These are phyloP conservation scores for Rhabdomys dilectus DNA, from an alignment of 2,113 vertebrate species.

Conservation along the genomic window DNA sequence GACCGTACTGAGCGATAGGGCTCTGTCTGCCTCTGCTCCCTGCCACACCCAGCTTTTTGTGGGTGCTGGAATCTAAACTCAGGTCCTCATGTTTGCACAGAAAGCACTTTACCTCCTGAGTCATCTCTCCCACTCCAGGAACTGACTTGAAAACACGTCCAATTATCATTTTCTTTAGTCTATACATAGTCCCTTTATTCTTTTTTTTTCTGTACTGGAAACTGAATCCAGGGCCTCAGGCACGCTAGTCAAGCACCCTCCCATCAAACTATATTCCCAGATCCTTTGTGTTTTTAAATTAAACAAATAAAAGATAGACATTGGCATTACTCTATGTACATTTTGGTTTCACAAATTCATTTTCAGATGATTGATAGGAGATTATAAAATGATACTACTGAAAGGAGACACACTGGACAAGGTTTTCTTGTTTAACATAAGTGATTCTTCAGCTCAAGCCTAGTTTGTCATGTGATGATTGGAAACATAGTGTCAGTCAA, in stretches of 20 bases:
- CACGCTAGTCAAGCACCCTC: neutral
- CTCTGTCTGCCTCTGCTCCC: neutral
- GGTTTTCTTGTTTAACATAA: conserved; percentile 51
- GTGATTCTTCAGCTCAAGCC: conserved; percentile 51
- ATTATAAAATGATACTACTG: neutral
- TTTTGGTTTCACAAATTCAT: conserved; percentile 46
- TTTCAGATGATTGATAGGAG: neutral
- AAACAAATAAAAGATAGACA: conserved; percentile 45
- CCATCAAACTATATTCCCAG: no score
- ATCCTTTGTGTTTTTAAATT: neutral
- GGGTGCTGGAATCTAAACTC: neutral
- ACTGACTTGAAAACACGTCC: conserved; percentile 1
- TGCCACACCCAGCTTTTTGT: neutral
- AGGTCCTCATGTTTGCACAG: neutral
- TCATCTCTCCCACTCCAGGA: neutral
- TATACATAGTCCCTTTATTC: neutral
- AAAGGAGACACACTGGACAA: conserved; percentile 39
- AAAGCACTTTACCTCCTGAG: neutral
- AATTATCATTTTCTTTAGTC: conserved; percentile 35
- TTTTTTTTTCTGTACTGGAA: neutral
- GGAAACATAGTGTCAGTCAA: conserved; percentile 47
- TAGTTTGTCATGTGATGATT: conserved; percentile 59
- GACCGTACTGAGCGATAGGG: neutral
- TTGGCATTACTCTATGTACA: conserved; percentile 4
- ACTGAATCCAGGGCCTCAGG: neutral